Conservation (phyloP, 2,888 invertebrate genomes). For the Omphaloscelis lunosa region DNA sequence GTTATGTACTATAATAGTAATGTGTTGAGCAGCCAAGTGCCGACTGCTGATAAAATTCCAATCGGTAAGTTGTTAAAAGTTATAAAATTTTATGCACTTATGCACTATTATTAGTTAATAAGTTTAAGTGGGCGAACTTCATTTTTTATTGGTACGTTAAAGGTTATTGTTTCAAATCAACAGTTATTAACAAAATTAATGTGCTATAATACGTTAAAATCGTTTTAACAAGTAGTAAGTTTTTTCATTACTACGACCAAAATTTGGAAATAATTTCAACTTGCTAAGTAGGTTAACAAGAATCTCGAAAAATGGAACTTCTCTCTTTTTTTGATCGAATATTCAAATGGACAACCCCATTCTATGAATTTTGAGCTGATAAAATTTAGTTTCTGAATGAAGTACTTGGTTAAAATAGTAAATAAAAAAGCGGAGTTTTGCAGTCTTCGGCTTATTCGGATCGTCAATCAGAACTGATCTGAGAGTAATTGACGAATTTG, state of each 20-base stretch:
- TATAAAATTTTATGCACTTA: conserved; percentile 9
- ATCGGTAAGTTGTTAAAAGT: conserved; percentile 65
- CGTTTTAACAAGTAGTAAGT: not conserved
- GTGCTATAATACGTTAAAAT: not conserved
- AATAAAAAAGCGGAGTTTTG: not conserved
- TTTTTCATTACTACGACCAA: not conserved
- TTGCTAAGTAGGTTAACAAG: not conserved
- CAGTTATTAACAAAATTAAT: not conserved
- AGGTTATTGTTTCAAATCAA: not conserved
- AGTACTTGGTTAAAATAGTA: not conserved
- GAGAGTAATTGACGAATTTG: not conserved
- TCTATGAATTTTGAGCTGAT: not conserved
- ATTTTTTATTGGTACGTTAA: not conserved
- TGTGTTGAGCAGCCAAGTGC: conserved; percentile 69
- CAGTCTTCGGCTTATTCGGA: not conserved
- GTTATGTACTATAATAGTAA: conserved; percentile 73
- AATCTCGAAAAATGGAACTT: not conserved
- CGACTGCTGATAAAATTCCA: conserved; percentile 73
- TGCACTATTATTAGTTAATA: conserved; percentile 2
- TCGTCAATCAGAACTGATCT: not conserved
- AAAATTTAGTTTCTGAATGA: not conserved
- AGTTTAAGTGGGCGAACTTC: not conserved
- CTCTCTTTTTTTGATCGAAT: not conserved
- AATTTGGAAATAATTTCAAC: not conserved
- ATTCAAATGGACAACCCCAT: not conserved